phyloP scores from a whole-genome alignment of 1,140 invertebrate species.

The Arctopsyche grandis region DNA sequence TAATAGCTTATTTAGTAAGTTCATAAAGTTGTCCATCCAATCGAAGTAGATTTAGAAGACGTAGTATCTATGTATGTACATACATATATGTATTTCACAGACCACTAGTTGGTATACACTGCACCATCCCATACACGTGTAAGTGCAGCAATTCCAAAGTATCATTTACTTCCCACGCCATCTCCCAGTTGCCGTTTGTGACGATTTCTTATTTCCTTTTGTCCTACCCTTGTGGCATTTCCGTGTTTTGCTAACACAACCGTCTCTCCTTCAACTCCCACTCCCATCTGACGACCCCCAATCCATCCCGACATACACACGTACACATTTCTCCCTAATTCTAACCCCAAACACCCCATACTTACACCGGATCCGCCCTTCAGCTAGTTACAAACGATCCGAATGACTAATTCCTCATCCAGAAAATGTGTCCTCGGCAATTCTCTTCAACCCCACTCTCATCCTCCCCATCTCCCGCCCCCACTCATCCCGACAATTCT shows the following conservation, averaged over 20 bases:
- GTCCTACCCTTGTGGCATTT: slow-evolving; percentile 16
- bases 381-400: slow-evolving; percentile 48
- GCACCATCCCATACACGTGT: not conserved
- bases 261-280: not conserved
- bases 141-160: slow-evolving; percentile 26
- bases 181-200: not conserved
- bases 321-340: not conserved
- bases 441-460: slow-evolving; percentile 25
- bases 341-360: not conserved
- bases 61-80: too few species aligned
- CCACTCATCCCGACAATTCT: not conserved
- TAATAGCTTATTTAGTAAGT: too few species aligned
- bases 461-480: not conserved
- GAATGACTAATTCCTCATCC: slow-evolving; percentile 52
- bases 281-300: not conserved
- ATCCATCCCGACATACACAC: not conserved
- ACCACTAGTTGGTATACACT: too few species aligned
- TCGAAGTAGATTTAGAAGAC: too few species aligned
- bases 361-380: not conserved
- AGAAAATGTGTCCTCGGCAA: slow-evolving; percentile 48
- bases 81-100: not conserved
- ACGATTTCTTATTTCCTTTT: slow-evolving; percentile 28
- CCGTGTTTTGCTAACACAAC: slow-evolving; percentile 25
- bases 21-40: too few species aligned
- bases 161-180: slow-evolving; percentile 33